phyloP scores from a whole-genome alignment of 2,888 invertebrate species.

The Plutella xylostella region DNA sequence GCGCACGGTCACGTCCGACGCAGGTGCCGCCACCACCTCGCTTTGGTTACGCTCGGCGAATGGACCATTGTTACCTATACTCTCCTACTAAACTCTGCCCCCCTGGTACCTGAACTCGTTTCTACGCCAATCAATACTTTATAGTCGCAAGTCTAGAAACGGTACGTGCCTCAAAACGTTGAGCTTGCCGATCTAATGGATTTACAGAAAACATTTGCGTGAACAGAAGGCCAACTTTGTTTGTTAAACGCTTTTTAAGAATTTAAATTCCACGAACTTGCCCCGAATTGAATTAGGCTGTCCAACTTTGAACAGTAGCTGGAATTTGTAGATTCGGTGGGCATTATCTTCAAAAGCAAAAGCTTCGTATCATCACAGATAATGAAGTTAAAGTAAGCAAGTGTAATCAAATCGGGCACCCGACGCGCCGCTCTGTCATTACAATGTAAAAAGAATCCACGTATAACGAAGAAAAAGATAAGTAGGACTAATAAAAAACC shows the following conservation, averaged over 20 bases:
- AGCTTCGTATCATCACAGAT: constrained; percentile 60
- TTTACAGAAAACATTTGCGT: constrained; percentile 38
- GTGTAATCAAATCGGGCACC: constrained; percentile 32
- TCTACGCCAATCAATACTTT: constrained; percentile 7
- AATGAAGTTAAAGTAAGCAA: constrained; percentile 44
- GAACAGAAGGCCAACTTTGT: not conserved
- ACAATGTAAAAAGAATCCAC: constrained; percentile 27
- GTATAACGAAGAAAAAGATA: constrained; percentile 5
- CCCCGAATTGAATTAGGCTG: no score
- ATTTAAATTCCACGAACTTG: no score
- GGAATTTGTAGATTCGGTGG: not conserved
- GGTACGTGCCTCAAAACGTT: constrained; percentile 46
- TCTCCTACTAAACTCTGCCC: constrained; percentile 15
- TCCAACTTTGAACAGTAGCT: no score
- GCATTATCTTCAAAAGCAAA: constrained; percentile 23
- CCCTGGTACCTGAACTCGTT: constrained; percentile 1
- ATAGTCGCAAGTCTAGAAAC: constrained; percentile 22
- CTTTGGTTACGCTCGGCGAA: constrained; percentile 32
- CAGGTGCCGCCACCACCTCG: constrained; percentile 29
- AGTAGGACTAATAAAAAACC: constrained; percentile 5
- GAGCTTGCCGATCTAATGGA: constrained; percentile 28
- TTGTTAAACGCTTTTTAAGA: not conserved
- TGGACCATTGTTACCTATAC: constrained; percentile 30
- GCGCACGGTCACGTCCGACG: constrained; percentile 36
- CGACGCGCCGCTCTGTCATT: constrained; percentile 49